These are phyloP conservation scores for Idaea biselata DNA, from an alignment of 2,888 invertebrate species.

Conservation along the genomic window DNA sequence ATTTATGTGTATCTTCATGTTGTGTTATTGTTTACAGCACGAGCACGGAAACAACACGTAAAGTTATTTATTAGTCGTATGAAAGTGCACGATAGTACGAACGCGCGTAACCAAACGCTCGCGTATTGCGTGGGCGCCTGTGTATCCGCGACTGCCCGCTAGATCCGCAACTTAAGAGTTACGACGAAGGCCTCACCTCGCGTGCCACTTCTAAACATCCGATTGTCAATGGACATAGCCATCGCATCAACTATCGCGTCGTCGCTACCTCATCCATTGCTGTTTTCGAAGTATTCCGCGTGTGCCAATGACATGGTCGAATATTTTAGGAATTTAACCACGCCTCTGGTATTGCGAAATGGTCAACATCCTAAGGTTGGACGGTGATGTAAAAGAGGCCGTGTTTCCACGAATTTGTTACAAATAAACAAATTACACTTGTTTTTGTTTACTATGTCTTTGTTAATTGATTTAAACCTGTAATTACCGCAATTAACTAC, in stretches of 20 bases:
- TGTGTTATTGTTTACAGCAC: slow-evolving; percentile 39
- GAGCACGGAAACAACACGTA: slow-evolving; percentile 46
- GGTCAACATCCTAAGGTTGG: slow-evolving; percentile 17
- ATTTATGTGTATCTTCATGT: slow-evolving; percentile 68
- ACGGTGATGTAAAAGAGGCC: slow-evolving; percentile 11
- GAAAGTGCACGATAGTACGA: slow-evolving; percentile 37
- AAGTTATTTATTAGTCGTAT: slow-evolving; percentile 22
- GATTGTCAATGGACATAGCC: slow-evolving; percentile 45
- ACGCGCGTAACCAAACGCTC: slow-evolving; percentile 26
- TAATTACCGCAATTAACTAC: neutral
- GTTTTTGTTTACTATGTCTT: neutral
- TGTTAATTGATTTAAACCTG: neutral
- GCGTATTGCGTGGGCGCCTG: slow-evolving; percentile 64
- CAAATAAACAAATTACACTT: neutral
- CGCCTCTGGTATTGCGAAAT: slow-evolving; percentile 23
- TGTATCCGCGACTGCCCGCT: slow-evolving; percentile 59
- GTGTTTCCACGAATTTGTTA: neutral
- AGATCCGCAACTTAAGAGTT: slow-evolving; percentile 43
- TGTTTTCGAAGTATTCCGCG: slow-evolving; percentile 25
- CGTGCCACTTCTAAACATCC: slow-evolving; percentile 58
- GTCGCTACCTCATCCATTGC: slow-evolving; percentile 9
- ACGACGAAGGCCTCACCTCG: slow-evolving; percentile 50
- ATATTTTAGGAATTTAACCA: slow-evolving; percentile 25
- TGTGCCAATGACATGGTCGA: slow-evolving; percentile 22
- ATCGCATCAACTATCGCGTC: slow-evolving; percentile 23